These are phyloP conservation scores for Sycophila texana DNA, from an alignment of 2,888 invertebrate genomes.

Conservation along the genomic window DNA sequence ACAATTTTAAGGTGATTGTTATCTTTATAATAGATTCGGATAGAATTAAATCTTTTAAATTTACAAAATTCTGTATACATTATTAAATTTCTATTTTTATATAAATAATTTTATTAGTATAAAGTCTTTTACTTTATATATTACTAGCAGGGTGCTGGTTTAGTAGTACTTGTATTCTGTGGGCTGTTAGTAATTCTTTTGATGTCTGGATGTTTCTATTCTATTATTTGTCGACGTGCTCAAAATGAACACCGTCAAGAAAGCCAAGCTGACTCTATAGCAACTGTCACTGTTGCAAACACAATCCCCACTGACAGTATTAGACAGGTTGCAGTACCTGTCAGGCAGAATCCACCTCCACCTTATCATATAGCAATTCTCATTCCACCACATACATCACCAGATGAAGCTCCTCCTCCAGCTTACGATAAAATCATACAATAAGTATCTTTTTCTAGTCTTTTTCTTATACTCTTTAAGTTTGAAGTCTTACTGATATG, in stretches of 20 bases:
- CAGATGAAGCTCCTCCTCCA: slow-evolving; percentile 82
- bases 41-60: too few species aligned
- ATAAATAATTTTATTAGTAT: neutral
- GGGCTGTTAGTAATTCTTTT: slow-evolving; percentile 69
- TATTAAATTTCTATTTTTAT: slow-evolving; percentile 20
- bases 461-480: slow-evolving; percentile 12
- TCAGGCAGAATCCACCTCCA: slow-evolving; percentile 81
- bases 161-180: slow-evolving; percentile 80
- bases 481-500: slow-evolving; percentile 11
- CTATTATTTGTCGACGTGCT: slow-evolving; percentile 65
- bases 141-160: slow-evolving; percentile 75
- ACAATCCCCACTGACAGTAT: slow-evolving; percentile 61
- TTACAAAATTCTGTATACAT: neutral
- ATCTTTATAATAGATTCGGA: too few species aligned
- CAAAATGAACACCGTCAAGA: slow-evolving; percentile 62
- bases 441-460: slow-evolving; percentile 54
- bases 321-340: slow-evolving; percentile 59
- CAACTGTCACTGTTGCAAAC: slow-evolving; percentile 63
- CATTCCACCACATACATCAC: slow-evolving; percentile 78
- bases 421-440: slow-evolving; percentile 86
- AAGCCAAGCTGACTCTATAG: slow-evolving; percentile 63
- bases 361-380: slow-evolving; percentile 90
- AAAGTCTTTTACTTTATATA: slow-evolving; percentile 57
- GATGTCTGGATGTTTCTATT: slow-evolving; percentile 70
- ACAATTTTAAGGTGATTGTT: neutral